Conservation (phyloP, 2,888 invertebrate species). For the Tenthredo scrophulariae region DNA sequence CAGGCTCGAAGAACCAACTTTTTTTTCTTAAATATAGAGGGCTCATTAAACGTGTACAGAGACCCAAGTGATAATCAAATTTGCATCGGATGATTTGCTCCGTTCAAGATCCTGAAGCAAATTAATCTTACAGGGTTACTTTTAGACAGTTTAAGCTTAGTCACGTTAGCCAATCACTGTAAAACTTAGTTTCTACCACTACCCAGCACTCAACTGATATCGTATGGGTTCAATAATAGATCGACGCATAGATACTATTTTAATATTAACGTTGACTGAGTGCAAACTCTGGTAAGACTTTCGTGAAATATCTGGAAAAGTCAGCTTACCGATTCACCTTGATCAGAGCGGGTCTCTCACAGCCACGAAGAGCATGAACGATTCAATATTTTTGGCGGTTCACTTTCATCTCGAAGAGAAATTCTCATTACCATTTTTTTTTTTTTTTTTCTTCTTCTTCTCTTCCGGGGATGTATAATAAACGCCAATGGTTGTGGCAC, state of each 20-base stretch:
- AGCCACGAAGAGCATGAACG: not conserved
- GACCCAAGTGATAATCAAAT: not conserved
- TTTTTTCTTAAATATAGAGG: not conserved
- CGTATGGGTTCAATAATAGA: conserved; percentile 3
- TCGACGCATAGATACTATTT: conserved; percentile 15
- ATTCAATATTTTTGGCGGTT: not conserved
- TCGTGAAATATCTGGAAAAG: not conserved
- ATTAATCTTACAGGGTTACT: not conserved
- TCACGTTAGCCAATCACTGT: not conserved
- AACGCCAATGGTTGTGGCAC: conserved; percentile 34
- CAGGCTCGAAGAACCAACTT: not conserved
- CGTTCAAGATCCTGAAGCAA: not conserved
- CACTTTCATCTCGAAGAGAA: not conserved
- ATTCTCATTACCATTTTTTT: not conserved
- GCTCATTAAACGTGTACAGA: not conserved
- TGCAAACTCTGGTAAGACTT: conserved; percentile 19
- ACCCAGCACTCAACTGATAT: not conserved
- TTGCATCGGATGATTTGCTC: not conserved
- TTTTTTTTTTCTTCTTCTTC: not conserved
- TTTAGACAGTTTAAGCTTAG: not conserved
- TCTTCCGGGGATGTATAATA: conserved; percentile 23
- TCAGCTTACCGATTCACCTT: conserved; percentile 3
- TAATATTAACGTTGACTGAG: conserved; percentile 28
- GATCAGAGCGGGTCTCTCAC: not conserved
- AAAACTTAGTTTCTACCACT: not conserved